Percentiles rank a stretch among this genome's conserved stretches.
These are phyloP conservation scores for Chamaetylas fuelleborni DNA, from an alignment of 2,113 vertebrate genomes.

Conservation along the genomic window DNA sequence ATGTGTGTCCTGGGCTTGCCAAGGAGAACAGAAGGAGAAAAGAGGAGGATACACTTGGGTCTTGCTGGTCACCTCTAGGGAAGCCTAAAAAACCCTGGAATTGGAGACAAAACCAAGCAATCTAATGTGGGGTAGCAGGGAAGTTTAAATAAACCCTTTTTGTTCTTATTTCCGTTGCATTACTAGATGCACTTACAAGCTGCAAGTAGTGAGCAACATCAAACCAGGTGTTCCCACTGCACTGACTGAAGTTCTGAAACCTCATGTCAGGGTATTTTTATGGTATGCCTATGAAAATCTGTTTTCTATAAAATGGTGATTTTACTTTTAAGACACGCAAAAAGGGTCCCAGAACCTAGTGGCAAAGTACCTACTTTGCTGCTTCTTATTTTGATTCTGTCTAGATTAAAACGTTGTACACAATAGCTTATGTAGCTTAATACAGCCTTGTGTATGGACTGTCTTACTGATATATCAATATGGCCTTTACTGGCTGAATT, in stretches of 20 bases:
- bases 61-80: neutral
- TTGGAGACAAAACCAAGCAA: neutral
- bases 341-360: neutral
- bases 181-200: neutral
- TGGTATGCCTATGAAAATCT: neutral
- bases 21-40: neutral
- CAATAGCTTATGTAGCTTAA: neutral
- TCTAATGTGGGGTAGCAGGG: neutral
- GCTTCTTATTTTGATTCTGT: neutral
- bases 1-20: neutral
- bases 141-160: neutral
- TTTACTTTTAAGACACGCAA: neutral
- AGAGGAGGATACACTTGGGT: neutral
- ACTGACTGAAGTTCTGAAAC: neutral
- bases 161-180: neutral
- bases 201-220: neutral
- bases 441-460: neutral
- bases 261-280: fast-evolving
- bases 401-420: neutral
- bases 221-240: neutral
- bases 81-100: neutral
- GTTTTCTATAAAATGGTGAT: neutral
- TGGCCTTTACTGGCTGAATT: neutral
- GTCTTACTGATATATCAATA: neutral
- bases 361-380: neutral